phyloP scores from a whole-genome alignment of 2,113 vertebrate genomes.

The Callopanchax toddi region DNA sequence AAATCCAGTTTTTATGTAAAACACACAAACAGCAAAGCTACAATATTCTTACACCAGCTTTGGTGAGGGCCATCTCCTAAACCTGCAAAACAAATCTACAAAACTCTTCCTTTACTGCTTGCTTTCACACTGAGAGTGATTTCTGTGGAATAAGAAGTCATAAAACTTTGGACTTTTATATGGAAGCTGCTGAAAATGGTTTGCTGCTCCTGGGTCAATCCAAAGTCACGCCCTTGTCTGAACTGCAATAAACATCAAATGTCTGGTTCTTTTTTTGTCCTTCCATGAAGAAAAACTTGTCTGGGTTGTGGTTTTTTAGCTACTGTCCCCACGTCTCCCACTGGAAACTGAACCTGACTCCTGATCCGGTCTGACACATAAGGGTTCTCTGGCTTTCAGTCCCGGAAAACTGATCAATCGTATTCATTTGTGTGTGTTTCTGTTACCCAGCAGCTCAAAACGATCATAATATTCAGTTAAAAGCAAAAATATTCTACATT shows the following conservation, averaged over 20 bases:
- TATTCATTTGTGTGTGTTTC: slow-evolving; percentile 20
- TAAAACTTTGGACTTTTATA: slow-evolving; percentile 48
- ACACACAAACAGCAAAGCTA: slow-evolving; percentile 18
- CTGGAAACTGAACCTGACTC: slow-evolving; percentile 50
- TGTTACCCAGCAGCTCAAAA: too few species aligned
- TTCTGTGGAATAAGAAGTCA: slow-evolving; percentile 27
- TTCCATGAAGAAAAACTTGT: slow-evolving; percentile 49
- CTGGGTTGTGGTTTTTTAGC: slow-evolving; percentile 52
- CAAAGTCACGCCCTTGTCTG: slow-evolving; percentile 42
- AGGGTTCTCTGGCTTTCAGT: slow-evolving; percentile 16
- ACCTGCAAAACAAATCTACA: slow-evolving; percentile 29
- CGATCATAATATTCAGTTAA: slow-evolving; percentile 2
- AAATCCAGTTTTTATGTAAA: slow-evolving; percentile 27
- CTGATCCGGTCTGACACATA: slow-evolving; percentile 27
- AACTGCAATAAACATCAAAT: slow-evolving; percentile 40
- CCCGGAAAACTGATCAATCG: slow-evolving; percentile 16
- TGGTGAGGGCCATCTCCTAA: not conserved
- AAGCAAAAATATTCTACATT: slow-evolving; percentile 16
- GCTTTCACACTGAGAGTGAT: slow-evolving; percentile 25
- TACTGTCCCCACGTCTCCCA: slow-evolving; percentile 57
- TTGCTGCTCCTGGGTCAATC: slow-evolving; percentile 33
- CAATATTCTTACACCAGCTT: slow-evolving; percentile 36
- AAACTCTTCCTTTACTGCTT: slow-evolving; percentile 19
- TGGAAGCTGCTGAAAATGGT: slow-evolving; percentile 26
- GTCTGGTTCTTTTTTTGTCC: slow-evolving; percentile 51